A percentile compares a stretch with the other conserved stretches of the same genome.
These are phyloP conservation scores for Ptiloglossa arizonensis DNA, from an alignment of 1,140 invertebrate species.

Conservation along the genomic window DNA sequence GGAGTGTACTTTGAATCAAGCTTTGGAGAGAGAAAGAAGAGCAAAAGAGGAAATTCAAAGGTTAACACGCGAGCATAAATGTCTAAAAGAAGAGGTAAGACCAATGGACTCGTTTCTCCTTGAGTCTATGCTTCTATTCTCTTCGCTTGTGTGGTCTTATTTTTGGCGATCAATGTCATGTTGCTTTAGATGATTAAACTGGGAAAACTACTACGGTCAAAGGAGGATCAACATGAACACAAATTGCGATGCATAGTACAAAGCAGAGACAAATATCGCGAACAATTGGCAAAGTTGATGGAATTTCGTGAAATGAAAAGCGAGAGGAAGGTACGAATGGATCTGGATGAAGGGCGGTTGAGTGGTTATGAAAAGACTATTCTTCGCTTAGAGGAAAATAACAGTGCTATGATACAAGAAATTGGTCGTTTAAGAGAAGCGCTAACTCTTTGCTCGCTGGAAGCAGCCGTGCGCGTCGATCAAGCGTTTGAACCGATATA, in stretches of 20 bases:
- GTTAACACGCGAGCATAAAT: slow-evolving; percentile 58
- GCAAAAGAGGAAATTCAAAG: slow-evolving; percentile 56
- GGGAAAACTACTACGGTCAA: slow-evolving; percentile 67
- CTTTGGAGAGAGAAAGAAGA: slow-evolving; percentile 63
- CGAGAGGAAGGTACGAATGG: slow-evolving; percentile 52
- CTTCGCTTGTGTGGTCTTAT: not conserved
- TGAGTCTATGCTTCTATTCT: not conserved
- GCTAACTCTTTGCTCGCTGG: slow-evolving; percentile 48
- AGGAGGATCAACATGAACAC: slow-evolving; percentile 67
- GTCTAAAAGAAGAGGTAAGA: slow-evolving; percentile 64
- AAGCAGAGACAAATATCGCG: slow-evolving; percentile 61
- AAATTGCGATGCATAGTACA: slow-evolving; percentile 62
- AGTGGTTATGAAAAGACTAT: slow-evolving; percentile 64
- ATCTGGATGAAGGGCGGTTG: slow-evolving; percentile 56
- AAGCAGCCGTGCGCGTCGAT: slow-evolving; percentile 58
- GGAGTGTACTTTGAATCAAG: slow-evolving; percentile 46
- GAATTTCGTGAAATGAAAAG: slow-evolving; percentile 57
- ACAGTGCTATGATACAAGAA: slow-evolving; percentile 64
- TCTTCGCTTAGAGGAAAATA: slow-evolving; percentile 67
- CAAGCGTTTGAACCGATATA: slow-evolving; percentile 42
- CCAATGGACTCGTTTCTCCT: not conserved
- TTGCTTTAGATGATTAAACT: slow-evolving; percentile 56
- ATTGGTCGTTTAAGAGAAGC: slow-evolving; percentile 61
- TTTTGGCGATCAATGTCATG: too few relatives aligned
- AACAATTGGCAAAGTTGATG: slow-evolving; percentile 64